Conservation (phyloP, 2,797 vertebrate genomes). For the Synaphobranchus kaupii region DNA sequence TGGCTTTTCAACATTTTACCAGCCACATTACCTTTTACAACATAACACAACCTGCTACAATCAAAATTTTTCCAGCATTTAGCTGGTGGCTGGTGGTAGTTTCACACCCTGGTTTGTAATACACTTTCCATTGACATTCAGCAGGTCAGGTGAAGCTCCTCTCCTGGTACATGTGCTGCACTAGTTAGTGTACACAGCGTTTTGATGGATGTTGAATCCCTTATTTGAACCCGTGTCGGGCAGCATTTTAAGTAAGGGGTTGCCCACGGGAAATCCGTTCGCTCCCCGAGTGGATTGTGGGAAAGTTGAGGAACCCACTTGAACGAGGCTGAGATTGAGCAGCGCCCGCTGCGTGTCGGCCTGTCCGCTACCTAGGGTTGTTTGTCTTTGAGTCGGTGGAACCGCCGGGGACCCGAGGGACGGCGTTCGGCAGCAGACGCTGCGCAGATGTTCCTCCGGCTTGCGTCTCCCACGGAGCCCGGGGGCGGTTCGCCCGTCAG, state of each 20-base stretch:
- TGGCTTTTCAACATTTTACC: too few relatives aligned
- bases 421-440: not conserved
- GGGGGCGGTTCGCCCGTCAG: too few relatives aligned
- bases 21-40: too few relatives aligned
- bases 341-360: not conserved
- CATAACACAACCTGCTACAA: too few relatives aligned
- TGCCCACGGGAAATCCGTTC: not conserved
- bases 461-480: not conserved
- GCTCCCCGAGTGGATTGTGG: not conserved
- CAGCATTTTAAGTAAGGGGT: not conserved
- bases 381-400: not conserved
- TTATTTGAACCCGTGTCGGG: not conserved
- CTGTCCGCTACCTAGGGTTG: not conserved
- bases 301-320: not conserved
- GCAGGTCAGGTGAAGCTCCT: not conserved
- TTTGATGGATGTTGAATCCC: too few relatives aligned
- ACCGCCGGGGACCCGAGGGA: not conserved
- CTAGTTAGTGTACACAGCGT: not conserved
- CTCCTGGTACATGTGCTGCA: not conserved
- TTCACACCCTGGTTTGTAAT: too few relatives aligned
- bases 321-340: not conserved
- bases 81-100: too few relatives aligned
- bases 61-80: too few relatives aligned
- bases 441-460: not conserved
- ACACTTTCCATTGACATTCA: not conserved